These are phyloP conservation scores for Taeniopygia guttata DNA, from an alignment of 2,797 vertebrate genomes.

Conservation along the genomic window DNA sequence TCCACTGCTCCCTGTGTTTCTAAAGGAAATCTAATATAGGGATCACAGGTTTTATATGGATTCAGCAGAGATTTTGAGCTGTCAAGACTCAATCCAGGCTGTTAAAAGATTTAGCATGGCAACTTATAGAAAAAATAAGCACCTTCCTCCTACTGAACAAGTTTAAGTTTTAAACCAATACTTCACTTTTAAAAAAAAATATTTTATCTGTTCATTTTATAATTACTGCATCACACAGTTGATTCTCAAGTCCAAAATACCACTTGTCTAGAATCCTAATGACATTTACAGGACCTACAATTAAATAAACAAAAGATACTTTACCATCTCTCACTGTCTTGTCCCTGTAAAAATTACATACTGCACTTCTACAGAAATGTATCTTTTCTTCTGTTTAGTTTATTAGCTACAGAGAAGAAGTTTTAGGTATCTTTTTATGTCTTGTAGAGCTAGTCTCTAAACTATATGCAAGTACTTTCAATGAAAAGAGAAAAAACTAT, in stretches of 20 bases:
- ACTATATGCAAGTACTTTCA: slow-evolving; percentile 72
- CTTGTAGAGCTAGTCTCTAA: slow-evolving; percentile 68
- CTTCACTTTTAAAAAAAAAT: not conserved
- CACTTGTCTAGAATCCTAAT: slow-evolving; percentile 11
- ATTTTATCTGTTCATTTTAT: not conserved
- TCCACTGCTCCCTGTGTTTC: not conserved
- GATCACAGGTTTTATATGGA: not conserved
- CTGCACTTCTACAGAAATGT: slow-evolving; percentile 36
- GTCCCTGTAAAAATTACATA: slow-evolving; percentile 28
- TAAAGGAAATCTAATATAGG: not conserved
- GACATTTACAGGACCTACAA: slow-evolving; percentile 39
- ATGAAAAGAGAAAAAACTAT: slow-evolving; percentile 63
- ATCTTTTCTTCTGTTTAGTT: slow-evolving; percentile 53
- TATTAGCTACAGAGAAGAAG: slow-evolving; percentile 57
- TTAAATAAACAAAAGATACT: slow-evolving; percentile 52
- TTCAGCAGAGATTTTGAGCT: not conserved
- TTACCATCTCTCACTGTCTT: slow-evolving; percentile 1
- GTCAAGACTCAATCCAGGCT: not conserved
- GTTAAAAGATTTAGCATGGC: not conserved
- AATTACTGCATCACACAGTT: not conserved
- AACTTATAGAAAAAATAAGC: not conserved
- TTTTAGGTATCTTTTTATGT: slow-evolving; percentile 66
- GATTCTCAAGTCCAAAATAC: slow-evolving; percentile 26
- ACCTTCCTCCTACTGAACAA: not conserved
- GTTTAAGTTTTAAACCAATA: slow-evolving; percentile 7